Conservation (phyloP, 2,888 invertebrate species). For the Leptodirus hochenwartii region DNA sequence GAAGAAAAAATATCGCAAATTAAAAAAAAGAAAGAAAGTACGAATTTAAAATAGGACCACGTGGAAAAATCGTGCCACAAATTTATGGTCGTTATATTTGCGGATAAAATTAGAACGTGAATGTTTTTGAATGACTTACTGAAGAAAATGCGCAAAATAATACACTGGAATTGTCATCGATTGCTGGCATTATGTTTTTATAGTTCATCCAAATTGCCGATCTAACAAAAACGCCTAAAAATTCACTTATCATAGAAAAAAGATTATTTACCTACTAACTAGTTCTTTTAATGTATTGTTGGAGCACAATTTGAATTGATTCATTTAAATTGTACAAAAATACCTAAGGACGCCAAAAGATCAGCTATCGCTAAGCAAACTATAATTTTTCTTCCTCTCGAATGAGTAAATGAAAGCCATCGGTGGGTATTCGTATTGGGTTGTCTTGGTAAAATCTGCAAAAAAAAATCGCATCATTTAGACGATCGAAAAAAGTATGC, state of each 20-base stretch:
- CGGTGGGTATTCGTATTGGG: slow-evolving; percentile 31
- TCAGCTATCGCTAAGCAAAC: slow-evolving; percentile 66
- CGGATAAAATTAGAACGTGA: too few relatives aligned
- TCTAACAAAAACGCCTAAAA: slow-evolving; percentile 47
- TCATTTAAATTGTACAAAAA: slow-evolving; percentile 14
- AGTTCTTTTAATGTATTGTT: neutral
- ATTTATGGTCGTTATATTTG: too few relatives aligned
- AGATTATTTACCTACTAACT: neutral
- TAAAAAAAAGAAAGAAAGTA: slow-evolving; percentile 1
- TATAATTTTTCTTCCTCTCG: slow-evolving; percentile 50
- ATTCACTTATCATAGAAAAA: slow-evolving; percentile 6
- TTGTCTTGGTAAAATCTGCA: slow-evolving; percentile 45
- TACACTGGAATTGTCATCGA: slow-evolving; percentile 45
- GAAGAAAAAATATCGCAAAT: too few relatives aligned
- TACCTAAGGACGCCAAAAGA: slow-evolving; percentile 59
- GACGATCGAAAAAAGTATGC: neutral
- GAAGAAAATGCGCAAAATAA: slow-evolving; percentile 54
- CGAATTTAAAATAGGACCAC: neutral
- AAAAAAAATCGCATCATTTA: slow-evolving; percentile 13
- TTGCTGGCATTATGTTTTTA: slow-evolving; percentile 46
- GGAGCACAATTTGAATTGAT: slow-evolving; percentile 8
- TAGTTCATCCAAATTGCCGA: slow-evolving; percentile 50
- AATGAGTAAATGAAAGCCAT: slow-evolving; percentile 38
- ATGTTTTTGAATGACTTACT: too few relatives aligned
- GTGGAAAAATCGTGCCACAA: too few relatives aligned